Conservation (phyloP, 2,797 vertebrate species). For the Eurystomus glaucurus region DNA sequence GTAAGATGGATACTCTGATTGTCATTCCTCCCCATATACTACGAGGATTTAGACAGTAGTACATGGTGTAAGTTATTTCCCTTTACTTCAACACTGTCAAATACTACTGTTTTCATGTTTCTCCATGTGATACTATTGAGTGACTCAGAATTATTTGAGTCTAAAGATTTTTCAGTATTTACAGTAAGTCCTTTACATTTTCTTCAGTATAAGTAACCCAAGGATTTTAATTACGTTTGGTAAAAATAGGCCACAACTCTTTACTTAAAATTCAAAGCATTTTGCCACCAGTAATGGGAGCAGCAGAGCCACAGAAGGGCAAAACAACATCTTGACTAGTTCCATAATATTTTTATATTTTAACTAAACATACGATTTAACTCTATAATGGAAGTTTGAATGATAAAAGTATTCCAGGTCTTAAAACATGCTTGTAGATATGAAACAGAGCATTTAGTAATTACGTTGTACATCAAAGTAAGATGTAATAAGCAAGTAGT, state of each 20-base stretch:
- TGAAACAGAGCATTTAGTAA: not conserved
- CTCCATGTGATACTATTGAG: not conserved
- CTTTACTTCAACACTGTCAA: not conserved
- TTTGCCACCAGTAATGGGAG: not conserved
- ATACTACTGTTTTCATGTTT: not conserved
- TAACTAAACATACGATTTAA: not conserved
- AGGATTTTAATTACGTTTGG: constrained; percentile 18
- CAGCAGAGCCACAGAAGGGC: not conserved
- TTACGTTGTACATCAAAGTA: not conserved
- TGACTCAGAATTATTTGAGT: not conserved
- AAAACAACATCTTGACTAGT: not conserved
- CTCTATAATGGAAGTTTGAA: not conserved
- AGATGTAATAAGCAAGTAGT: not conserved
- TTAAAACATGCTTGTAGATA: not conserved
- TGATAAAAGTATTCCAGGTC: not conserved
- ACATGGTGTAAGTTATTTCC: not conserved
- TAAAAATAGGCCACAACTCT: not conserved
- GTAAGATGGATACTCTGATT: not conserved
- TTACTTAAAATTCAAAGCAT: constrained; percentile 24
- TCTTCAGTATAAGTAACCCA: not conserved
- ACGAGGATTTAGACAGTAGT: not conserved
- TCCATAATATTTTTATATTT: not conserved
- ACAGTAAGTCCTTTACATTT: not conserved
- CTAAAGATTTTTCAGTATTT: not conserved
- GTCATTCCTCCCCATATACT: not conserved